These are phyloP conservation scores for Polydrusus tereticollis DNA, from an alignment of 2,888 invertebrate genomes.

Conservation along the genomic window DNA sequence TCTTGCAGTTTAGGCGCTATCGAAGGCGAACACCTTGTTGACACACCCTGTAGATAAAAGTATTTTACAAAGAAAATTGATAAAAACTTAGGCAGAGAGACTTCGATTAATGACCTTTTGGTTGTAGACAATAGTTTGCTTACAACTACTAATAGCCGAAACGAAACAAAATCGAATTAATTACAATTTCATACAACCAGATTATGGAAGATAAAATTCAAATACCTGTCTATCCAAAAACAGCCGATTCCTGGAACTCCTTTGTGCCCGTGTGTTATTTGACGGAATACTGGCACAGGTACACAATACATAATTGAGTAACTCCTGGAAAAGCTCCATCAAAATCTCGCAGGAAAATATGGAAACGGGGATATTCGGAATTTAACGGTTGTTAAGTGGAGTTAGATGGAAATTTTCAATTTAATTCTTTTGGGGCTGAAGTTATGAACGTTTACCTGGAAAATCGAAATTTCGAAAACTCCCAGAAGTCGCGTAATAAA, in stretches of 20 bases:
- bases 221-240: neutral
- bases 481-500: neutral
- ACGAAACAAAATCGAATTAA: too few relatives aligned
- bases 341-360: neutral
- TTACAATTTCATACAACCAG: too few relatives aligned
- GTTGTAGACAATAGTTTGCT: too few relatives aligned
- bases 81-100: too few relatives aligned
- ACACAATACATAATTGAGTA: slow-evolving; percentile 8
- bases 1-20: too few relatives aligned
- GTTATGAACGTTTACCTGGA: neutral
- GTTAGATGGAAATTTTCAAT: slow-evolving; percentile 9
- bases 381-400: neutral
- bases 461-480: neutral
- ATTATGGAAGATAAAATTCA: too few relatives aligned
- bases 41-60: too few relatives aligned
- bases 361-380: neutral
- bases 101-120: too few relatives aligned
- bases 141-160: too few relatives aligned
- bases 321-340: neutral
- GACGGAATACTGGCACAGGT: neutral
- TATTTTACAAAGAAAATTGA: too few relatives aligned
- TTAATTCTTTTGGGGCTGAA: neutral
- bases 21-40: too few relatives aligned
- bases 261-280: neutral
- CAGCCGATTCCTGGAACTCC: neutral